These are phyloP conservation scores for Lathamus discolor DNA, from an alignment of 2,113 vertebrate species.

Conservation along the genomic window DNA sequence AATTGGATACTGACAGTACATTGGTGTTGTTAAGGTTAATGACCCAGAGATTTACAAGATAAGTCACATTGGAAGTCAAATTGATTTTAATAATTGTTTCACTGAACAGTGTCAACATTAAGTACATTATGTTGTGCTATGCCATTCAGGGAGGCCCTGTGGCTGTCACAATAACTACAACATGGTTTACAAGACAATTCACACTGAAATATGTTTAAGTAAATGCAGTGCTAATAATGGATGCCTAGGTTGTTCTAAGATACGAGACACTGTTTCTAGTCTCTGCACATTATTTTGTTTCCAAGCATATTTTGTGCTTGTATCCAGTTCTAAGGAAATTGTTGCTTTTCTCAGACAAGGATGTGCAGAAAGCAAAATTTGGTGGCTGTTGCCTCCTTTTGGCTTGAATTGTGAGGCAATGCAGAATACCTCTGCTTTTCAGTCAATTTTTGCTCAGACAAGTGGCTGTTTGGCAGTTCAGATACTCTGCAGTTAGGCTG, in stretches of 20 bases:
- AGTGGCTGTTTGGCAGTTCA: not conserved
- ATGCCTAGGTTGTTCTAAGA: not conserved
- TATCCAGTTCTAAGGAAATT: not conserved
- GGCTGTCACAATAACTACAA: not conserved
- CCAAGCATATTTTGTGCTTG: not conserved
- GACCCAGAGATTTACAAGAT: too few species aligned
- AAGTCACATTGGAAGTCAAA: too few species aligned
- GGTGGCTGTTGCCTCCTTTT: conserved; percentile 37
- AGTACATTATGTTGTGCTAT: conserved; percentile 47
- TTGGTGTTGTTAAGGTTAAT: too few species aligned
- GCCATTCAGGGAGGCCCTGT: conserved; percentile 26
- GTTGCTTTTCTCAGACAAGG: not conserved
- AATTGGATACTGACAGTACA: too few species aligned
- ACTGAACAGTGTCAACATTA: too few species aligned
- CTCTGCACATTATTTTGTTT: conserved; percentile 17
- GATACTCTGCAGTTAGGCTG: not conserved
- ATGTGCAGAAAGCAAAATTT: not conserved
- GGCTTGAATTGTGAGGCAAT: not conserved
- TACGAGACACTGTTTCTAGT: not conserved
- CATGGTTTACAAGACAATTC: not conserved
- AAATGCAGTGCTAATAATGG: conserved; percentile 8
- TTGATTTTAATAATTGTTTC: too few species aligned
- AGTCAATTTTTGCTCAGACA: not conserved
- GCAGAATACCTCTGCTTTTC: not conserved
- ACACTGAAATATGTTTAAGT: not conserved